These are phyloP conservation scores for Seladonia tumulorum DNA, from an alignment of 2,888 invertebrate genomes.

Conservation along the genomic window DNA sequence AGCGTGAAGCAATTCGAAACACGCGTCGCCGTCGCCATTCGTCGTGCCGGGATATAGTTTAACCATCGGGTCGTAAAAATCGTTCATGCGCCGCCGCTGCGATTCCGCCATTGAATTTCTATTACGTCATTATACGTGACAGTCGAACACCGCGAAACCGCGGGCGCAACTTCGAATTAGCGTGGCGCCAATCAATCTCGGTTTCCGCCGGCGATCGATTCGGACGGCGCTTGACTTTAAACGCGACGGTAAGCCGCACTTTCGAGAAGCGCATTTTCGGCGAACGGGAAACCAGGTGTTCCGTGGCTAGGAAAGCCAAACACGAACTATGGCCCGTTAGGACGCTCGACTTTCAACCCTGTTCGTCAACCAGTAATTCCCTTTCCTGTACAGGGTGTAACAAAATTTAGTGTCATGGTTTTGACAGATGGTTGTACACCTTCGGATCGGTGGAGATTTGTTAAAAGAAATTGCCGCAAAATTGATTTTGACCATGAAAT, in stretches of 20 bases:
- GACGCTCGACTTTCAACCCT: no score
- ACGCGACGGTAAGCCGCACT: background rate
- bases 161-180: background rate
- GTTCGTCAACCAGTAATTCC: no score
- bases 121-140: background rate
- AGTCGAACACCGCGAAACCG: background rate
- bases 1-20: background rate
- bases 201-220: background rate
- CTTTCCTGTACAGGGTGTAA: no score
- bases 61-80: conserved; percentile 10
- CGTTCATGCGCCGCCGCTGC: background rate
- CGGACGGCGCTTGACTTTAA: background rate
- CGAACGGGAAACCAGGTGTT: background rate
- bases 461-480: no score
- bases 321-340: no score
- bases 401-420: no score
- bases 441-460: no score
- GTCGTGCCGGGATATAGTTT: background rate
- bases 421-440: no score
- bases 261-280: background rate
- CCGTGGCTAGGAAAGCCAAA: no score
- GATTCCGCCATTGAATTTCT: background rate
- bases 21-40: background rate
- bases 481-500: no score
- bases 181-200: conserved; percentile 18